Conservation (phyloP, 2,113 vertebrate genomes). For the Trematomus loennbergii region DNA sequence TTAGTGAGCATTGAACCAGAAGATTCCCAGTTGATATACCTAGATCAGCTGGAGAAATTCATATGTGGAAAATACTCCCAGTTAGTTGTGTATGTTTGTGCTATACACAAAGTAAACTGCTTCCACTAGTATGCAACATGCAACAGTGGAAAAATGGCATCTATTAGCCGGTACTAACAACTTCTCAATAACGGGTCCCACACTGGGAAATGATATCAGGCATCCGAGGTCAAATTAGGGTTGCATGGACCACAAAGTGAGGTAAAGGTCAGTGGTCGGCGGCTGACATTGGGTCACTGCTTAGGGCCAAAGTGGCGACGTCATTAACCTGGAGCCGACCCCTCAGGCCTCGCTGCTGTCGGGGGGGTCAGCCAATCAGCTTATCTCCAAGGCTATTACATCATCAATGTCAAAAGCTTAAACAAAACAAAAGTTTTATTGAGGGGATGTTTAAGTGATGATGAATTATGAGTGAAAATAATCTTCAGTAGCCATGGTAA, state of each 20-base stretch:
- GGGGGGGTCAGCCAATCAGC: constrained; percentile 50
- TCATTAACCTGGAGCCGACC: constrained; percentile 70
- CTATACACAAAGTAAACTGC: not conserved
- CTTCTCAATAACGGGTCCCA: not conserved
- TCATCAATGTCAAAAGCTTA: constrained; percentile 46
- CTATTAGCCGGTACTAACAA: not conserved
- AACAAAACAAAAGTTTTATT: constrained; percentile 3
- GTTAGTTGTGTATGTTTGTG: not conserved
- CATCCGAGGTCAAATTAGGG: constrained; percentile 51
- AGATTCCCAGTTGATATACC: not conserved
- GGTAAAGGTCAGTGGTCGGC: constrained; percentile 45
- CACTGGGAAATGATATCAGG: constrained; percentile 19
- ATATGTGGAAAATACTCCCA: not conserved
- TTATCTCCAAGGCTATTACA: constrained; percentile 46
- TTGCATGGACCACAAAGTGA: constrained; percentile 3
- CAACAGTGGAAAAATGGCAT: not conserved
- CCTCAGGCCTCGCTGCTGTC: constrained; percentile 58
- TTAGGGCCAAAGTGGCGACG: constrained; percentile 42
- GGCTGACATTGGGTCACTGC: constrained; percentile 62
- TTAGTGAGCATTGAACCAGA: not conserved
- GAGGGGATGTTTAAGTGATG: constrained; percentile 8
- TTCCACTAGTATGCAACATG: not conserved
- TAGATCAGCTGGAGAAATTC: not conserved
- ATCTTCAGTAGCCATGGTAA: constrained; percentile 28
- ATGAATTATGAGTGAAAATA: constrained; percentile 11